Base-by-base conservation (phyloP, 2,113 vertebrate genomes). In the Lethenteron reissneri region DNA sequence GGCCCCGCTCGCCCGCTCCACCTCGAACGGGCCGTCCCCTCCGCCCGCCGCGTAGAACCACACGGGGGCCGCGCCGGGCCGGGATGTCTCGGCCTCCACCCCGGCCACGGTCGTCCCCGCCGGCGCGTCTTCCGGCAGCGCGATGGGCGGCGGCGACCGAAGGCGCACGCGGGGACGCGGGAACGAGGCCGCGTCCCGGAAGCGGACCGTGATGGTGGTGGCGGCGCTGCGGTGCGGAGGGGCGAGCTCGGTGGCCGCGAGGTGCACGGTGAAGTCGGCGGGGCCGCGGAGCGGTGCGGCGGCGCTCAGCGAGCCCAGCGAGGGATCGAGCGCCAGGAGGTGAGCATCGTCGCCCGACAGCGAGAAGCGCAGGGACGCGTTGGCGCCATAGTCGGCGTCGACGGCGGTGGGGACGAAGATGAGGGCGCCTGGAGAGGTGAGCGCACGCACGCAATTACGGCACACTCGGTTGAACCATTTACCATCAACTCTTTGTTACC, bases 31-130 rank as follows among this genome's bases (percentile, higher is more conserved):
- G 13, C 78, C 79, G 76, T 99, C 97, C 11, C 64, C 64, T 57
- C 94, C 94, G 11, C 91, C 96, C 69, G 92, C 88, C 0, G 96
- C 86, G 75, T 91, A 95, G 74, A 87, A 97, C 0, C 90, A 92
- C 78, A 97, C 77, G 7, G 84, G 78, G 0, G 97, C 95, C 21
- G 84, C 75, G 2, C 88, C 91, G 1, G 87, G 87, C 75, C 94
- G 85, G 73, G 83, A 80, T 8, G 90, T 92, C 10, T 86, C 83
- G 1, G 89, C 94, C 0, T 83, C 83, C 25, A 95, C 72, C 0
- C 83, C 87, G 2, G 91, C 90, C 64, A 97, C 82, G 0, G 85
- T 76, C 0, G 90, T 92, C 73, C 87, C 86, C 0, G 82, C 80
- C 0, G 83, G 83, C 73, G 96, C 88, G 77, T 81, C 92, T 82